Evolutionary conservation across 2,113 vertebrate species (phyloP), one percentile per base, ranked within the genome.

Genomic region (Tauraco erythrolophus): DNA sequence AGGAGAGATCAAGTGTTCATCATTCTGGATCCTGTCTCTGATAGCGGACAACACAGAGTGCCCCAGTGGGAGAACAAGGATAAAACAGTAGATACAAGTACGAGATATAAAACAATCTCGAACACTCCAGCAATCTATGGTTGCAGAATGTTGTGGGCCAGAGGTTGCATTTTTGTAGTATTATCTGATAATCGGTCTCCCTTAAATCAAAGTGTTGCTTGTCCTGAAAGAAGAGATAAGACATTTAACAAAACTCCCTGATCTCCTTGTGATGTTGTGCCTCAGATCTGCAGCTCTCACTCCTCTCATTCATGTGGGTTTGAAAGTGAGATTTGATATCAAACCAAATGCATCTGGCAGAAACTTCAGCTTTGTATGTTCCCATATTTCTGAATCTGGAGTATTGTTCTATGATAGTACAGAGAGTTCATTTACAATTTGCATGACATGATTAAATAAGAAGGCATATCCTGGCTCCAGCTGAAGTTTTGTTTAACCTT

Each of bases 311-410:
- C 62, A 46, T 0, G 0, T 14, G 17, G 14, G 4, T n/a, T 69
- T 92, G n/a, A 65, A 88, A 69, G 30, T 50, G 64, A 96, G 11
- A 70, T 78, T 14, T 81, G 28, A 46, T 78, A 92, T 74, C 31
- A 85, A 57, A 88, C 14, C 9, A 71, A 85, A 84, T 62, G 35
- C 12, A 84, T 57, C 51, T 46, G 35, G 19, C 28, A 86, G 58
- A 69, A 74, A 50, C 7, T 39, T 91, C 60, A 70, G 30, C 50
- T 92, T 88, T 69, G 30, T 50, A 14, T 46, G 62, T 89, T 92
- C 46, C 64, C 0, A 0, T 62, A 84, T 83, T 84, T 88, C 62
- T 91, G 88, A 77, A 84, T 77, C 22, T 62, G 21, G 28, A 88
- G 28, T 60, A 50, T 35, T 60, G 39, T 60, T 93, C 43, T 79